Base-by-base conservation (phyloP, 2,888 invertebrate species). In the Nebria salina region DNA sequence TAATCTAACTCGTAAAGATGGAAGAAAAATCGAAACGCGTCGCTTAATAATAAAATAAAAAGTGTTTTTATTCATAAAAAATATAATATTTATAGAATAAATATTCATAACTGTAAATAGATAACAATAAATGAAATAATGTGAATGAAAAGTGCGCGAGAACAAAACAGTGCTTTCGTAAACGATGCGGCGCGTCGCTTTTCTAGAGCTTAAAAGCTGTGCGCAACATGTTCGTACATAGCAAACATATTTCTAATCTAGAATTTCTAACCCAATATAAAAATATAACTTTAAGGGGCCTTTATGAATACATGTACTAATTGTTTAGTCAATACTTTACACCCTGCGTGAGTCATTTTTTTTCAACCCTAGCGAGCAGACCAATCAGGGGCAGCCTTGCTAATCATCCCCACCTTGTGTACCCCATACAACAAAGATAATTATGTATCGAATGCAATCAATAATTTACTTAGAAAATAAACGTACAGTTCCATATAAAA, bases 251-350 rank as follows among this genome's bases (percentile, higher is more conserved):
- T 15, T 4, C 26, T 25, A 25, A 68, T 15, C 26, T 25, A 70
- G 4, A 34, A 72, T 13, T 78, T 82, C 81, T 83, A 84, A 84
- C 86, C 85, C 85, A 86, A 87, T 86, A 87, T 86, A 88, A 87
- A 87, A 87, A 88, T 87, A 87, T 87, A 86, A 87, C 88, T 89
- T 87, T 88, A 88, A 88, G 88, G 78, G 65, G 54, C 54, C 13
- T 54, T 54, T 73, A 78, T 82, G 80, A 81, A 82, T 83, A 81
- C 78, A 82, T 83, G 82, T 82, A 87, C 89, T 89, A 89, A 89
- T 89, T 89, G 89, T 89, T 89, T 89, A 89, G 89, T 89, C 89
- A 89, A 89, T 89, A 89, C 89, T 89, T 89, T 89, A 89, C 89
- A 89, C 89, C 89, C 89, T 88, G 88, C 88, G 89, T 89, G 89